These are phyloP conservation scores for Lamprotornis superbus DNA, from an alignment of 2,113 vertebrate species.

Conservation along the genomic window DNA sequence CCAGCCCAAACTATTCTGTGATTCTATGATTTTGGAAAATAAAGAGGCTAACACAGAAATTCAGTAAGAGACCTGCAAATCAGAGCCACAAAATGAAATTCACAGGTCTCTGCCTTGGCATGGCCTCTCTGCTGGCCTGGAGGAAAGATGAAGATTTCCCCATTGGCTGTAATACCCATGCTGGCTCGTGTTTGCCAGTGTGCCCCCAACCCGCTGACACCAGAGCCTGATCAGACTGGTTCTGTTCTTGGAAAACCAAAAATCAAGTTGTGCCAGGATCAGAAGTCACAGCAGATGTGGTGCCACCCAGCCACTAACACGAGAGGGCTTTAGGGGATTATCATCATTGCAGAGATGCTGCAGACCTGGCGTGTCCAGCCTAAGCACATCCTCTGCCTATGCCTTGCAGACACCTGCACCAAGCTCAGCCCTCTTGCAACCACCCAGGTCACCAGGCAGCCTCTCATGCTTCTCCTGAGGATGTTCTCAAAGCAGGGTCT, in stretches of 20 bases:
- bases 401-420: not conserved
- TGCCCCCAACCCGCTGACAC: too few species aligned
- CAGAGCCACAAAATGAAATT: not conserved
- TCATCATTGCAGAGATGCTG: not conserved
- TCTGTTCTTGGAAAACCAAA: not conserved
- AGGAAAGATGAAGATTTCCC: not conserved
- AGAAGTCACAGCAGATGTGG: not conserved
- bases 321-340: not conserved
- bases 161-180: fast-evolving
- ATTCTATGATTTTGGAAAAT: not conserved
- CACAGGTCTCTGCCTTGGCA: not conserved
- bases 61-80: not conserved
- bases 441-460: not conserved
- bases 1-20: not conserved
- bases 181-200: fast-evolving
- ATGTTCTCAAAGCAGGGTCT: not conserved
- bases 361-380: not conserved
- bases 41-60: not conserved
- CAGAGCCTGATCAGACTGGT: not conserved
- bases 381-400: fast-evolving
- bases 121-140: too few species aligned
- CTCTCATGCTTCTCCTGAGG: not conserved
- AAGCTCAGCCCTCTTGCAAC: not conserved
- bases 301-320: not conserved
- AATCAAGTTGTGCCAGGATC: not conserved